These are phyloP conservation scores for Gallinago nigripennis DNA, from an alignment of 2,797 vertebrate species.

Conservation along the genomic window DNA sequence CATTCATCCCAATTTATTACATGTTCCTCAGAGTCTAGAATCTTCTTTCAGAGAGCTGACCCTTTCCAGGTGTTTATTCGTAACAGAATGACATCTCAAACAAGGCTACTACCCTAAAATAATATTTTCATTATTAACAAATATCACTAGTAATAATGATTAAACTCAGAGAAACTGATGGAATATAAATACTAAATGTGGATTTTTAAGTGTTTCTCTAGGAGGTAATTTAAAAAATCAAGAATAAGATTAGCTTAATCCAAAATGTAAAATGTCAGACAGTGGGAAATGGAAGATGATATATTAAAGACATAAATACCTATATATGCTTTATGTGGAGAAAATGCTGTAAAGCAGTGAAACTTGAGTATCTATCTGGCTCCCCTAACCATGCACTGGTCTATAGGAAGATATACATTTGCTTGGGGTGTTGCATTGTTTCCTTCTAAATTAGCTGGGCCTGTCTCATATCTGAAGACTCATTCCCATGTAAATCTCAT, in stretches of 20 bases:
- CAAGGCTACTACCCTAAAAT: not conserved
- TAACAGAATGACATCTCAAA: not conserved
- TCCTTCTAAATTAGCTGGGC: not conserved
- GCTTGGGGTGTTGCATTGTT: not conserved
- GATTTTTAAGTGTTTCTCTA: not conserved
- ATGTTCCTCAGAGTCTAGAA: not conserved
- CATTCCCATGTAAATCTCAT: not conserved
- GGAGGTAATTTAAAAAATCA: not conserved
- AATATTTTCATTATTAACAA: not conserved
- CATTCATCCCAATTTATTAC: not conserved
- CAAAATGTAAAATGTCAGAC: not conserved
- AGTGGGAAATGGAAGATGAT: not conserved
- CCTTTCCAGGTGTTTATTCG: not conserved
- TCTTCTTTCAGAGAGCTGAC: not conserved
- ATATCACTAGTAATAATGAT: not conserved
- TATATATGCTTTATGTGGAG: rapidly evolving
- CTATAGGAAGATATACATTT: not conserved
- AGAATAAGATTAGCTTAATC: not conserved
- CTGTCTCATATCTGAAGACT: not conserved
- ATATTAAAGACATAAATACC: not conserved
- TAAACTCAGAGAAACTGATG: not conserved
- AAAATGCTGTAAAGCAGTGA: not conserved
- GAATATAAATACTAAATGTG: not conserved
- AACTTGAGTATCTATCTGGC: not conserved
- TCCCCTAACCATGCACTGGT: not conserved